phyloP scores from a whole-genome alignment of 2,113 vertebrate species.

The Acanthisitta chloris region DNA sequence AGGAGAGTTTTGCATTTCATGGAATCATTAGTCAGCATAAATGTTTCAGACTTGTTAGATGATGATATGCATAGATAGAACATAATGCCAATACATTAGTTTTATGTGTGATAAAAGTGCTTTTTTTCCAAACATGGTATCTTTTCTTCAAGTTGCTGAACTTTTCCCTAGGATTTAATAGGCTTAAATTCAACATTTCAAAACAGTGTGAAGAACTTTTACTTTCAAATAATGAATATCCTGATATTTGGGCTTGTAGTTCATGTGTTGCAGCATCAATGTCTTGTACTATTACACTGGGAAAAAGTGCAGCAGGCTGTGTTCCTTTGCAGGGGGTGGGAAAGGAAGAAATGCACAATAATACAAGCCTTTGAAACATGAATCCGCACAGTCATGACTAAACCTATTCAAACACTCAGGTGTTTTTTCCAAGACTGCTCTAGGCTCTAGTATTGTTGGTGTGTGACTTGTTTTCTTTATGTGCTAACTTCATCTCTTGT shows the following conservation, averaged over 20 bases:
- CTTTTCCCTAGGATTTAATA: neutral
- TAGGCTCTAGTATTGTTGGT: neutral
- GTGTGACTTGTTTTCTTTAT: neutral
- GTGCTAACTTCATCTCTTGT: neutral
- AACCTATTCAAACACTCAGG: conserved; percentile 32
- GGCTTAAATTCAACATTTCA: neutral
- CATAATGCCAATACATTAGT: neutral
- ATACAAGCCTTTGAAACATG: conserved; percentile 14
- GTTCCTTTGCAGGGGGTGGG: neutral
- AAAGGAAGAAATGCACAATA: neutral
- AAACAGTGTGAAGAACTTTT: neutral
- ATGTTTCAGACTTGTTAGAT: neutral
- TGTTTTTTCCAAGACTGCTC: neutral
- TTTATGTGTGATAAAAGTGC: neutral
- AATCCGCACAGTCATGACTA: conserved; percentile 8
- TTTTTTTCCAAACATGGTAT: neutral
- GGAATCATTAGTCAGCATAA: neutral
- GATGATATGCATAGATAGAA: neutral
- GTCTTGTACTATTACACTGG: neutral
- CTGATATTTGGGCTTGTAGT: neutral
- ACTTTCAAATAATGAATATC: neutral
- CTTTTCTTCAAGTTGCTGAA: neutral
- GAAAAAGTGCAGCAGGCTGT: neutral
- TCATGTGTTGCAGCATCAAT: neutral
- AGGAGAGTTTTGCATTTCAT: neutral